A percentile compares a stretch with the other conserved stretches of the same genome.
Evolutionary conservation across 2,888 invertebrate genomes (phyloP).

Genomic region (Pollenia angustigena): DNA sequence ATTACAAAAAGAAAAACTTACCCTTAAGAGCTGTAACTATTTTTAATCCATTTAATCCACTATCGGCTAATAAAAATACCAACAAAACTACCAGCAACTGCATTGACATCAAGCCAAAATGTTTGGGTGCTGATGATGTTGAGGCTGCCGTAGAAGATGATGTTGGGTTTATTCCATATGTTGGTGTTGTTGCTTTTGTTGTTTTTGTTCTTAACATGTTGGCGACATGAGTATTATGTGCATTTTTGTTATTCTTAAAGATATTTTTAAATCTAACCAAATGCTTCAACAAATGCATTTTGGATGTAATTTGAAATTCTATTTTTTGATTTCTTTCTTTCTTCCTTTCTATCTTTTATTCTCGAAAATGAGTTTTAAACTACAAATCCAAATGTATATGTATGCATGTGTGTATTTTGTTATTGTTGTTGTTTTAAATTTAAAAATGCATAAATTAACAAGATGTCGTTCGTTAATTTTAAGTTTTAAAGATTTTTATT

Average conservation of each 20-base stretch:
- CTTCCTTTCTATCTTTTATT: not conserved
- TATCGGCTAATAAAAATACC: slow-evolving; percentile 75
- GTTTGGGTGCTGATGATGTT: slow-evolving; percentile 44
- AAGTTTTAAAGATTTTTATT: slow-evolving; percentile 49
- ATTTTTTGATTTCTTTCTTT: slow-evolving; percentile 9
- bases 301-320: slow-evolving; percentile 33
- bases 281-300: slow-evolving; percentile 67
- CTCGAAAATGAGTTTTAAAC: slow-evolving; percentile 36
- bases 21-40: slow-evolving; percentile 83
- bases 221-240: slow-evolving; percentile 69
- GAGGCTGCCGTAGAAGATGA: slow-evolving; percentile 48
- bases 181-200: slow-evolving; percentile 39
- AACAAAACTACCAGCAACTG: slow-evolving; percentile 74
- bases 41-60: slow-evolving; percentile 82
- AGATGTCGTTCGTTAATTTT: slow-evolving; percentile 41
- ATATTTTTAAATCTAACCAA: slow-evolving; percentile 69
- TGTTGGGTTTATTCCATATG: slow-evolving; percentile 65
- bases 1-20: slow-evolving; percentile 76
- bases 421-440: slow-evolving; percentile 38
- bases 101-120: slow-evolving; percentile 70
- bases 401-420: not conserved
- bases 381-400: slow-evolving; percentile 47
- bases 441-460: slow-evolving; percentile 31
- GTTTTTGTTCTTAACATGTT: slow-evolving; percentile 66
- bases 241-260: slow-evolving; percentile 54